Evolutionary conservation across 2,888 invertebrate species (phyloP).

Genomic region (Apoda limacodes): DNA sequence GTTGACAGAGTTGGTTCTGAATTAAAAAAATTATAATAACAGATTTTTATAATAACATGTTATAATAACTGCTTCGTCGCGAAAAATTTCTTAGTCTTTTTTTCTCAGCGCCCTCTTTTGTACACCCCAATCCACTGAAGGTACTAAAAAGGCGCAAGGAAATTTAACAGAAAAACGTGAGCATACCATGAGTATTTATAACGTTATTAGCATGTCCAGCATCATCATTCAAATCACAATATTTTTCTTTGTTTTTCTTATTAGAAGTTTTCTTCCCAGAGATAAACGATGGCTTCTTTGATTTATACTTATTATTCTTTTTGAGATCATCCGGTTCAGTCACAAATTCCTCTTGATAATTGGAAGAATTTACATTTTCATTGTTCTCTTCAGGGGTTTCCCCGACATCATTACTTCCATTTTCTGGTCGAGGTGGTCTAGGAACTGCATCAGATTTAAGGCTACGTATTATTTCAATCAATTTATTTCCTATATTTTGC

Average conservation of each 20-base stretch:
- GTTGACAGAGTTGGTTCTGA: too few relatives aligned
- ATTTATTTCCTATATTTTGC: too few relatives aligned
- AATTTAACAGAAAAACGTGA: too few relatives aligned
- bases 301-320: constrained; percentile 31
- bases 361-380: constrained; percentile 27
- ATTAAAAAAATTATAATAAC: constrained; percentile 9
- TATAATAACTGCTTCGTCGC: too few relatives aligned
- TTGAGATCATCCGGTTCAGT: constrained; percentile 30
- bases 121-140: too few relatives aligned
- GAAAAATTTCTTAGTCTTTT: too few relatives aligned
- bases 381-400: constrained; percentile 20
- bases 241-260: not conserved
- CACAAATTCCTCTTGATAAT: constrained; percentile 33
- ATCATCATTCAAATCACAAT: too few relatives aligned
- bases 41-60: constrained; percentile 2
- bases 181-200: constrained; percentile 3
- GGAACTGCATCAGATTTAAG: constrained; percentile 66
- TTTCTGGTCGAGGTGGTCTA: constrained; percentile 45
- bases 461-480: constrained; percentile 49
- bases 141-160: too few relatives aligned
- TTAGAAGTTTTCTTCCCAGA: constrained; percentile 23
- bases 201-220: not conserved
- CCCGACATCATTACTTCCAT: constrained; percentile 17
- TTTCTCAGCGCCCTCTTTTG: too few relatives aligned
- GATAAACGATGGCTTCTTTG: constrained; percentile 30